Conservation (phyloP, 2,113 vertebrate species). For the Brevimyrus niger region DNA sequence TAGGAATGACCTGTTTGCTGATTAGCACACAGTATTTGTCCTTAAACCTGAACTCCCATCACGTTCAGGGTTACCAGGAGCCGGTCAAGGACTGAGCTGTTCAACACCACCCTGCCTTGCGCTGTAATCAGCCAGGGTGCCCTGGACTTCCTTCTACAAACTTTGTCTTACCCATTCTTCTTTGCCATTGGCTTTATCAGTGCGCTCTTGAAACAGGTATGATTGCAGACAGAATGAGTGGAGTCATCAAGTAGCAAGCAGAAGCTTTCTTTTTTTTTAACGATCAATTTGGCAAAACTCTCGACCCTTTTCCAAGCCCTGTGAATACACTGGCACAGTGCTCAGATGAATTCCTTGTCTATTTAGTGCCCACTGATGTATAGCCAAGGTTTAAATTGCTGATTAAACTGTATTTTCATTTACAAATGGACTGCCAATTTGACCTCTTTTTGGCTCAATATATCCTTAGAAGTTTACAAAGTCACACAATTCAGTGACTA, state of each 20-base stretch:
- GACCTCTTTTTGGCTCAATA: conserved; percentile 4
- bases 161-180: background rate
- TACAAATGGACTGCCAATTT: conserved; percentile 15
- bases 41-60: conserved; percentile 14
- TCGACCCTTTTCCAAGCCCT: background rate
- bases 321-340: background rate
- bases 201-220: background rate
- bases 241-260: background rate
- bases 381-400: conserved; percentile 7
- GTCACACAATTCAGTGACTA: background rate
- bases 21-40: conserved; percentile 12
- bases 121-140: background rate
- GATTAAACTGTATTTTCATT: conserved; percentile 18
- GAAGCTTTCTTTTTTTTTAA: background rate
- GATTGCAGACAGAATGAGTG: conserved; percentile 15
- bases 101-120: background rate
- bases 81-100: background rate
- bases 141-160: background rate
- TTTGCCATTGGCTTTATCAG: background rate
- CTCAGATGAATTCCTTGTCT: background rate
- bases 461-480: background rate
- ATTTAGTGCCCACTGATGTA: conserved; percentile 15
- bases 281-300: background rate
- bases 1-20: background rate
- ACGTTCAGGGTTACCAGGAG: background rate